phyloP scores from a whole-genome alignment of 1,140 invertebrate genomes.

The Calephelis nemesis region DNA sequence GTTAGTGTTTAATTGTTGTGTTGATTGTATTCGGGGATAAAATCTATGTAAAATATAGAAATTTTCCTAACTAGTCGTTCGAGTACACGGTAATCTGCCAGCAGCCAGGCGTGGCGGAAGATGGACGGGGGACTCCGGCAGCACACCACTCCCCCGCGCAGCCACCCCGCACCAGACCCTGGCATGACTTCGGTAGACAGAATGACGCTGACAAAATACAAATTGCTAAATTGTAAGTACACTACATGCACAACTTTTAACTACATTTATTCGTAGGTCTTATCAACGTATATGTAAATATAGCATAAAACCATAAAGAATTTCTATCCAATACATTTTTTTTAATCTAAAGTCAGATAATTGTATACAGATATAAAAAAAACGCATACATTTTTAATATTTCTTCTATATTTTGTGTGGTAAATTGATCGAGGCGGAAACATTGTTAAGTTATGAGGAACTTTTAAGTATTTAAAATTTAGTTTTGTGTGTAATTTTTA shows the following conservation, averaged over 20 bases:
- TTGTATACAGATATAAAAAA: no score
- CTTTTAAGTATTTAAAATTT: neutral
- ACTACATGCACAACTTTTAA: neutral
- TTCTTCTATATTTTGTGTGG: no score
- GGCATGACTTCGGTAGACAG: slow-evolving; percentile 95
- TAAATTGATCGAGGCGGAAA: no score
- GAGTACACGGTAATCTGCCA: slow-evolving; percentile 93
- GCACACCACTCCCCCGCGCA: slow-evolving; percentile 82
- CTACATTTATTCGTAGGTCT: no score
- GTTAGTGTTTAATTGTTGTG: neutral
- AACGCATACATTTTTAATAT: no score
- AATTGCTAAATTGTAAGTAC: slow-evolving; percentile 97
- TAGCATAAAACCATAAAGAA: no score
- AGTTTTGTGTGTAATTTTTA: neutral
- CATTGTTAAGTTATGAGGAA: no score
- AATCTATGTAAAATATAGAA: slow-evolving; percentile 15
- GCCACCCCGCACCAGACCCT: slow-evolving; percentile 87
- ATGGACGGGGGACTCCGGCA: slow-evolving; percentile 82
- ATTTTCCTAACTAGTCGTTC: slow-evolving; percentile 84
- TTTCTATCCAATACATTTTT: no score
- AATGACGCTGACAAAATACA: slow-evolving; percentile 97
- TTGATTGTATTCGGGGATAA: neutral
- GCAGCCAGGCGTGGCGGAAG: slow-evolving; percentile 78
- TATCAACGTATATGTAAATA: no score
- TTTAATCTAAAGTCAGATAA: no score